These are phyloP conservation scores for Antechinus stuartii DNA, from an alignment of 2,113 vertebrate species.

Conservation along the genomic window DNA sequence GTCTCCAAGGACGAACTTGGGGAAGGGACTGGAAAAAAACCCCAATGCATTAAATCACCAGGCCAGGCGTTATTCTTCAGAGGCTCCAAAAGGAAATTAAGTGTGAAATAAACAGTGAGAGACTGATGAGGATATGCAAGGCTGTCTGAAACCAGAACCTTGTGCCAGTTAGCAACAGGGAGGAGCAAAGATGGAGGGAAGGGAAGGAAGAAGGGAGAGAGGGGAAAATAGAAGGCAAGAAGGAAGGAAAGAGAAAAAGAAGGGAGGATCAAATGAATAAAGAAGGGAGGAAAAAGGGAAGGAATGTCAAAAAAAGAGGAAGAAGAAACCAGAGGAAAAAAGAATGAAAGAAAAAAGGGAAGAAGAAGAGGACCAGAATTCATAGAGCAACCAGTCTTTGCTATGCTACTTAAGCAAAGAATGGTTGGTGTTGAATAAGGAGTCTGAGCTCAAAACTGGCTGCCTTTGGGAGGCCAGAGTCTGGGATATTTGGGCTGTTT, in stretches of 20 bases:
- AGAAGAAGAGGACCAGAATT: neutral
- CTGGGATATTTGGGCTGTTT: neutral
- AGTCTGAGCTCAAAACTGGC: neutral
- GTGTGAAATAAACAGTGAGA: constrained; percentile 1
- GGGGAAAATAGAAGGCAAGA: neutral
- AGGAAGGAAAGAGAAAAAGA: neutral
- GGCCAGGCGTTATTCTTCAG: neutral
- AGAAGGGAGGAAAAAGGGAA: neutral
- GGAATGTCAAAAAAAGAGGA: neutral
- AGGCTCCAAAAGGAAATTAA: constrained; percentile 4
- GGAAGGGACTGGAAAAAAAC: neutral
- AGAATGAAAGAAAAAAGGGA: neutral
- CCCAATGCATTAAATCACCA: neutral
- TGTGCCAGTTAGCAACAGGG: neutral
- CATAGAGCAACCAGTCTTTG: neutral
- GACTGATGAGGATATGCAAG: neutral
- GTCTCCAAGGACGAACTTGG: neutral
- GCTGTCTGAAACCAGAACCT: neutral
- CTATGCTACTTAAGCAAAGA: neutral
- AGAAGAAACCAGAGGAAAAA: neutral
- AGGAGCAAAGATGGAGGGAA: neutral
- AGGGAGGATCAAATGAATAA: neutral
- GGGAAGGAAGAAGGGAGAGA: neutral
- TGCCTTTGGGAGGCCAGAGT: neutral
- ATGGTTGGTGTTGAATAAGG: neutral